Base-by-base conservation (phyloP, 2,888 invertebrate species). In the Eupithecia pulchellata region DNA sequence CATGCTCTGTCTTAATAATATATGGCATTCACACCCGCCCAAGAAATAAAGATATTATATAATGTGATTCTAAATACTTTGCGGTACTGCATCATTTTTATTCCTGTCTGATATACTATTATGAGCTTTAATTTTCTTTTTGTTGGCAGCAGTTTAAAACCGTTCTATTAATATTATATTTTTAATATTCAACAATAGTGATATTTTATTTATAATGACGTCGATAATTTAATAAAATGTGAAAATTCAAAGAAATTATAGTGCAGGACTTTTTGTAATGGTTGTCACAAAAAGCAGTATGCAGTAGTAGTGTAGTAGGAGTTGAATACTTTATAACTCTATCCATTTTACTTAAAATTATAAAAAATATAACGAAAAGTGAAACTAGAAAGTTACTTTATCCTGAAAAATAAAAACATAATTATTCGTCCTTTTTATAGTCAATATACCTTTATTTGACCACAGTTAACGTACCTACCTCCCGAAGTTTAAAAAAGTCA, bases 41-140 rank as follows among this genome's bases (percentile, higher is more conserved):
- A 47, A 55, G 77, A 78, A 76, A 84, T 84, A 83, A 83, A 84
- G 79, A 81, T 79, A 83, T 83, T 83, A 84, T 79, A 84, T 82
- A 80, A 82, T 83, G 76, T 78, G 64, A 68, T 76, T 78, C 76
- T 82, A 81, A 84, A 84, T 80, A 81, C 77, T 79, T 77, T 68
- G 69, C 42, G 64, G 72, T 70, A 72, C 66, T 74, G 73, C 73
- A 77, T 77, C 71, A 68, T 75, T 76, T 74, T 52, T 74, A 72
- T 73, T 42, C 27, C 65, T 20, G 42, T 27, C 69, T 75, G 75
- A 73, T 74, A 69, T 74, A 78, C 66, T 73, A 67, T 75, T 63
- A 74, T 76, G 73, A 63, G 66, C 32, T 66, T 73, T 55, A 55
- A 63, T 69, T 66, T 60, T 69, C 69, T 63, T 60, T 69, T 74